Base-by-base conservation (phyloP, 1,140 invertebrate genomes). In the Coptotermes formosanus region DNA sequence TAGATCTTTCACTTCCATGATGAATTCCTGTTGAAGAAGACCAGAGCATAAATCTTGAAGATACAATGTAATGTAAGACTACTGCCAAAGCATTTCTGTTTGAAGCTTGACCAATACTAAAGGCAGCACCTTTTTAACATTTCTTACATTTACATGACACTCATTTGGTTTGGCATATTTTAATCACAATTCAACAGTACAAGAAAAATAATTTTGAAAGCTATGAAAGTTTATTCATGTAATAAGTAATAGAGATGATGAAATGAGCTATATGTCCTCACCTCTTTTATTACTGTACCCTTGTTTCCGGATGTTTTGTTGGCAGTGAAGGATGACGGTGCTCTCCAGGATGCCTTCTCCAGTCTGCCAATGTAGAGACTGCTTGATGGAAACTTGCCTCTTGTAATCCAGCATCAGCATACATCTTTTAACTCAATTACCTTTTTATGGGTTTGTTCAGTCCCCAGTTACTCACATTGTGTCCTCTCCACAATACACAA, bases 1-100 rank as follows among this genome's bases (percentile, higher is more conserved):
- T 9, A 52, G 44, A 52, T 84, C 48, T 52, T 84, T 45, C 83
- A 8, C n/a, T 75, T 75, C 64, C 64, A 30, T 75, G 83, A 84
- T 9, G 83, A 84, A 75, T 81, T 52, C 85, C 85, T 85, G 85
- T 85, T 85, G 85, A 84, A 86, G 59, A 82, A 87, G 82, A 85
- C 82, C 55, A 86, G 82, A 87, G 85, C 84, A 87, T 84, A 85
- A 85, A 84, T 85, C 85, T 81, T 81, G 87, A 86, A 87, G 82
- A 86, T 44, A 83, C 84, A 4, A 43, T 83, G 21, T 25, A 83
- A 45, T 25, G n/a, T 45, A 25, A 75, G 9, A 55, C n/a, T 75
- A 75, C n/a, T 30, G 30, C 25, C 64, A 75, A 75, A 75, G 19
- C 52, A 30, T 30, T 75, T n/a, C 9, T n/a, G n/a, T 75, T 1